Evolutionary conservation across 2,113 vertebrate species (phyloP).

Genomic region (Vanacampus margaritifer): DNA sequence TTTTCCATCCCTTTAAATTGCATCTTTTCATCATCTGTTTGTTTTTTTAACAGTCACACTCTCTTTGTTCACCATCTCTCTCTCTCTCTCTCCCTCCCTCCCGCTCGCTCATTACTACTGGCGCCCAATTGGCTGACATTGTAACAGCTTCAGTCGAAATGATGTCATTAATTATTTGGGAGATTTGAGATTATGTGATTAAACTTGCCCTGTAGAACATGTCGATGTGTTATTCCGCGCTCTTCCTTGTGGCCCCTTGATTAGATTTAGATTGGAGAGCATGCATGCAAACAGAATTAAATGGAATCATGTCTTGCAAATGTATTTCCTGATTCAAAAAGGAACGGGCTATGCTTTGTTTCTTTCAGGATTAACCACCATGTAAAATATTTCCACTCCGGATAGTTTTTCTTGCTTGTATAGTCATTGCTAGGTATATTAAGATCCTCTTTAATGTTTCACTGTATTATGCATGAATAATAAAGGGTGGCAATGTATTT

Average conservation of each 20-base stretch:
- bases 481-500: not conserved
- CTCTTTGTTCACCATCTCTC: conserved; percentile 35
- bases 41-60: not conserved
- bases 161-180: conserved; percentile 65
- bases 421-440: not conserved
- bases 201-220: conserved; percentile 23
- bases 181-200: conserved; percentile 54
- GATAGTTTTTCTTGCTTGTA: not conserved
- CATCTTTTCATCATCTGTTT: conserved; percentile 3
- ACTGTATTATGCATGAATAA: not conserved
- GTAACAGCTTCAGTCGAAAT: conserved; percentile 31
- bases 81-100: not conserved
- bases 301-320: not conserved
- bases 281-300: not conserved
- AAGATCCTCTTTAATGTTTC: not conserved
- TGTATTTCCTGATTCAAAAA: not conserved
- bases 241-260: not conserved
- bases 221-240: not conserved
- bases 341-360: not conserved
- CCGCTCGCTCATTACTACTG: conserved; percentile 28
- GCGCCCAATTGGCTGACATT: conserved; percentile 37
- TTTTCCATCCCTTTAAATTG: conserved; percentile 4
- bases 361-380: not conserved
- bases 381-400: not conserved
- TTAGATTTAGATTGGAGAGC: not conserved